Percentiles rank a stretch among this genome's conserved stretches.
phyloP scores from a whole-genome alignment of 2,797 vertebrate genomes.

The Enteromius mattozi region DNA sequence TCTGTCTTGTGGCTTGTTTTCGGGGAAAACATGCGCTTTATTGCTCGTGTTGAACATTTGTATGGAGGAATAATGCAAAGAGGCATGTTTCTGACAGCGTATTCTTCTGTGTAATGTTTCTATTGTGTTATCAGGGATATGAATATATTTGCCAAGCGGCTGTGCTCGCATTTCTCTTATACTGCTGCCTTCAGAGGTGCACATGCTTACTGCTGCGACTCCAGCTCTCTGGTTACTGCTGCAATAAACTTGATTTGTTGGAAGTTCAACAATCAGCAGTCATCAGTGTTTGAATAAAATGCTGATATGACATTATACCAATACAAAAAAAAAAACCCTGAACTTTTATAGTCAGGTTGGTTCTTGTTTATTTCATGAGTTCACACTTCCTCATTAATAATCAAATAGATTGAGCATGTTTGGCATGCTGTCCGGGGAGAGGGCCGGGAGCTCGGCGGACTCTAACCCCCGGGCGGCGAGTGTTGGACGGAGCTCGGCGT shows the following conservation, averaged over 20 bases:
- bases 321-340: not conserved
- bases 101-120: conserved; percentile 49
- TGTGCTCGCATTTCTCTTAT: conserved; percentile 26
- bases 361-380: not conserved
- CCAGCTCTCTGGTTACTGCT: conserved; percentile 29
- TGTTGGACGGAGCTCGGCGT: too few species aligned
- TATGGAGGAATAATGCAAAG: conserved; percentile 41
- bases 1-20: conserved; percentile 42
- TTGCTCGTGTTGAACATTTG: conserved; percentile 38
- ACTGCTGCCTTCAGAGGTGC: conserved; percentile 34
- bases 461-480: too few species aligned
- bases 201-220: conserved; percentile 26
- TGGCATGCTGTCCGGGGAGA: too few species aligned
- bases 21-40: conserved; percentile 40
- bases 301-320: not conserved
- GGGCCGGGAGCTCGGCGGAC: too few species aligned
- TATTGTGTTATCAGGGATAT: conserved; percentile 48
- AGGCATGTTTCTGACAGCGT: conserved; percentile 42
- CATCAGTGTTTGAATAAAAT: conserved; percentile 4
- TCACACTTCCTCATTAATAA: too few species aligned
- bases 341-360: not conserved
- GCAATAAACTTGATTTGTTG: conserved; percentile 16
- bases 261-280: not conserved
- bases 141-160: conserved; percentile 33
- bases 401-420: too few species aligned